A percentile compares a stretch with the other conserved stretches of the same genome.
Evolutionary conservation across 30 jellyfish, hydroid and myxozoan species (phyloP).

Genomic region (Pelagia noctiluca): DNA sequence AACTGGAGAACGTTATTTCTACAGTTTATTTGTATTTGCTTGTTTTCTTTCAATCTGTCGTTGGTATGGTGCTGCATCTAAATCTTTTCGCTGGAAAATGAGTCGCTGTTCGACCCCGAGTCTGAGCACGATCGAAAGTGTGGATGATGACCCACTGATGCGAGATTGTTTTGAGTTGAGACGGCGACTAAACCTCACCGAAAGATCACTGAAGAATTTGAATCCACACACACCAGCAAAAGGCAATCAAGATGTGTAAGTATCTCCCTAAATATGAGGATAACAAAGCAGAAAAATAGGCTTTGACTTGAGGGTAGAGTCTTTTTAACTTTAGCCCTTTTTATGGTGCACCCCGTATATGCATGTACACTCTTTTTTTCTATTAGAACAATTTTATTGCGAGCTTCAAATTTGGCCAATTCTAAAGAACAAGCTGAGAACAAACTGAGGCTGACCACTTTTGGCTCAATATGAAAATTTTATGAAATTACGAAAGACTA

Average conservation of each 20-base stretch:
- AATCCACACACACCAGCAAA: neutral
- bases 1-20: neutral
- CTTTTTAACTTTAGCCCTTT: neutral
- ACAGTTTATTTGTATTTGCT: neutral
- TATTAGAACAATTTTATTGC: neutral
- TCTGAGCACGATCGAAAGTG: neutral
- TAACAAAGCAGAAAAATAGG: no score
- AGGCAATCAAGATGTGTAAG: constrained; percentile 3
- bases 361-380: neutral
- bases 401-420: no score
- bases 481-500: no score
- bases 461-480: no score
- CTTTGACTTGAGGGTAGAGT: no score
- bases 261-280: no score
- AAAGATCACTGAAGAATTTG: constrained; percentile 50
- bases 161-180: constrained; percentile 75
- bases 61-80: no score
- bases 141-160: constrained; percentile 66
- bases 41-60: neutral
- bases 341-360: no score
- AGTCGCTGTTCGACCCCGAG: constrained; percentile 39
- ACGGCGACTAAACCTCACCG: constrained; percentile 62
- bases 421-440: no score
- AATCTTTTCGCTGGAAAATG: no score
- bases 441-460: no score